Base-by-base conservation (phyloP, 2,113 vertebrate genomes). In the Fukomys damarensis region DNA sequence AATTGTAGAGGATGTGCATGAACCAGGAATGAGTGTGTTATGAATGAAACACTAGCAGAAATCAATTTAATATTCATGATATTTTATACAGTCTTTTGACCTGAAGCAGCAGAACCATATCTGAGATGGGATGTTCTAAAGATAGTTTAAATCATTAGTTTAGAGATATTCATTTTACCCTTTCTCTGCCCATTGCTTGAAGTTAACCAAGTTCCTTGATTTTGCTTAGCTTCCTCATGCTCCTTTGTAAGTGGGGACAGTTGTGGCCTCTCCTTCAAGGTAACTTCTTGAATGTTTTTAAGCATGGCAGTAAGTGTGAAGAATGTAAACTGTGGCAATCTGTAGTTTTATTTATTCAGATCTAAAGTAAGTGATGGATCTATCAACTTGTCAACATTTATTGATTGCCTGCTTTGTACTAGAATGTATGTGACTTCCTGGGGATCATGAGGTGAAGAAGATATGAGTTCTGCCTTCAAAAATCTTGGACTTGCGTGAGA, bases 121-220 rank as follows among this genome's bases (percentile, higher is more conserved):
- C 58, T 74, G 70, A 82, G 63, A 49, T 38, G n/a, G 12, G 61
- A 59, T 38, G 52, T 63, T 92, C 85, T 77, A 89, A 46, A 68
- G 81, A 86, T 30, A 54, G 35, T 59, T 92, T 54, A 59, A 4
- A 14, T 65, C 5, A 24, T 72, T 76, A 70, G 28, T 5, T n/a
- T 41, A 59, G 87, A 41, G 66, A 49, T 13, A 5, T 22, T 77
- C 38, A 58, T 58, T 26, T 59, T 54, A 82, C 89, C 35, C 26
- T 35, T 93, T 54, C n/a, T 89, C 30, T 97, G n/a, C 41, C 35
- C 52, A 0, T 0, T 80, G 74, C 81, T n/a, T 11, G 58, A 80
- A 19, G 11, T 95, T 86, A 38, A 52, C 65, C 52, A 38, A 54
- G 32, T 91, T 84, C 30, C 77, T 96, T 96, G 86, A 52, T 61